phyloP scores from a whole-genome alignment of 1,140 invertebrate genomes.

The Rhopalosiphum maidis region DNA sequence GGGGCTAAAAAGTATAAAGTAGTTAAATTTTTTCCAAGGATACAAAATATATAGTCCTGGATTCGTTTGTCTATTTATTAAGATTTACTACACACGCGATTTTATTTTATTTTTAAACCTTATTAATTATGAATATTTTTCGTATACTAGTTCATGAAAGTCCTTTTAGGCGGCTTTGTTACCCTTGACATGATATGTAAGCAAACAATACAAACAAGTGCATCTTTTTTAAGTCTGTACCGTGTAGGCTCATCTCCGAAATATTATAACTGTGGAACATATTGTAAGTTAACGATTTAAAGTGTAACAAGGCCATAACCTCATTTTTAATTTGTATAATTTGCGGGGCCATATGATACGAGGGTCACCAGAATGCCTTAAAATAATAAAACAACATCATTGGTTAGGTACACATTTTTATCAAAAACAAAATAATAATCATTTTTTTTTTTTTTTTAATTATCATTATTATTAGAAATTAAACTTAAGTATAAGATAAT shows the following conservation, averaged over 20 bases:
- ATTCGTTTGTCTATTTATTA: background rate
- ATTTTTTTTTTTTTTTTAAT: background rate
- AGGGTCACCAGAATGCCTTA: constrained; percentile 49
- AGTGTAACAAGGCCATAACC: constrained; percentile 56
- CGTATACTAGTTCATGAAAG: constrained; percentile 18
- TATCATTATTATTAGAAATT: background rate
- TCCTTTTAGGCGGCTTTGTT: constrained; percentile 25
- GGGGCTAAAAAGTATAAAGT: background rate
- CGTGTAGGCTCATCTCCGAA: constrained; percentile 3
- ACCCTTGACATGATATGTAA: constrained; percentile 44
- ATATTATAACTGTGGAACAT: constrained; percentile 36
- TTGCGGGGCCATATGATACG: constrained; percentile 35
- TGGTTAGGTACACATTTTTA: background rate
- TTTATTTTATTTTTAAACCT: background rate
- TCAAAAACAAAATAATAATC: background rate
- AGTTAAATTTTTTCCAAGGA: background rate
- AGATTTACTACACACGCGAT: background rate
- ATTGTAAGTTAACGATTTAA: constrained; percentile 45
- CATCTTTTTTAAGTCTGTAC: constrained; percentile 15
- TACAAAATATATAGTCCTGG: constrained; percentile 22
- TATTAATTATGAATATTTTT: constrained; percentile 48
- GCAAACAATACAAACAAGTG: constrained; percentile 35
- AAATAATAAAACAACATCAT: constrained; percentile 23
- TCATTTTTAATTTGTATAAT: constrained; percentile 57
- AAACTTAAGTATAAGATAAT: background rate